phyloP scores from a whole-genome alignment of 2,797 vertebrate genomes.

The Manis crassicaudata region DNA sequence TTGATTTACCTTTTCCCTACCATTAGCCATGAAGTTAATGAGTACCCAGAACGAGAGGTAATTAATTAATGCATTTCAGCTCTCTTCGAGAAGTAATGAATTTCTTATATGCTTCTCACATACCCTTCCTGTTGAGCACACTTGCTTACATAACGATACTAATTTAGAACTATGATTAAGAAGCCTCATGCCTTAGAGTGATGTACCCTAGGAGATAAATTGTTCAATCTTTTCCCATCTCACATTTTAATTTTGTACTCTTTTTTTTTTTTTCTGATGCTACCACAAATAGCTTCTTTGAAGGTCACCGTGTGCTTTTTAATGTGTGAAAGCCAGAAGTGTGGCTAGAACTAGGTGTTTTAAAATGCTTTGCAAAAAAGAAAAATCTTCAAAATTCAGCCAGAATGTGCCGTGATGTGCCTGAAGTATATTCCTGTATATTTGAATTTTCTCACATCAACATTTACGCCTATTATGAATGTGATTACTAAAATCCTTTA shows the following conservation, averaged over 20 bases:
- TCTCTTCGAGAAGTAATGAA: background rate
- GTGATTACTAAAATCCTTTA: background rate
- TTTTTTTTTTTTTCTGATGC: background rate
- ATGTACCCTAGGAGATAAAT: background rate
- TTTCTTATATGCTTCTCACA: background rate
- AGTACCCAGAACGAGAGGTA: too few species aligned
- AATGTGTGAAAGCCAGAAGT: background rate
- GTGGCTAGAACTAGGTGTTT: background rate
- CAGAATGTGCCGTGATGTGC: too few species aligned
- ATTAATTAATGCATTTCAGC: background rate
- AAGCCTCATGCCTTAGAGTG: background rate
- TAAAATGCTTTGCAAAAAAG: background rate
- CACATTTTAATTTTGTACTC: background rate
- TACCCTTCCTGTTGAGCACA: background rate
- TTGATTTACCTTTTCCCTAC: fast-evolving
- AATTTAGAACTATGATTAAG: background rate
- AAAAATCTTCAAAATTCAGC: background rate
- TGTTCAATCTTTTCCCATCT: background rate
- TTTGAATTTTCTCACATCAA: background rate
- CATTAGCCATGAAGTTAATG: too few species aligned
- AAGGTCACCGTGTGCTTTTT: background rate
- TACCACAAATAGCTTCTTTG: background rate
- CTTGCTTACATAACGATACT: background rate
- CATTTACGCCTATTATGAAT: background rate
- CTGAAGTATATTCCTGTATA: background rate